A percentile compares a stretch with the other conserved stretches of the same genome.
Conservation (phyloP, 2,797 vertebrate species). For the Decapterus maruadsi region DNA sequence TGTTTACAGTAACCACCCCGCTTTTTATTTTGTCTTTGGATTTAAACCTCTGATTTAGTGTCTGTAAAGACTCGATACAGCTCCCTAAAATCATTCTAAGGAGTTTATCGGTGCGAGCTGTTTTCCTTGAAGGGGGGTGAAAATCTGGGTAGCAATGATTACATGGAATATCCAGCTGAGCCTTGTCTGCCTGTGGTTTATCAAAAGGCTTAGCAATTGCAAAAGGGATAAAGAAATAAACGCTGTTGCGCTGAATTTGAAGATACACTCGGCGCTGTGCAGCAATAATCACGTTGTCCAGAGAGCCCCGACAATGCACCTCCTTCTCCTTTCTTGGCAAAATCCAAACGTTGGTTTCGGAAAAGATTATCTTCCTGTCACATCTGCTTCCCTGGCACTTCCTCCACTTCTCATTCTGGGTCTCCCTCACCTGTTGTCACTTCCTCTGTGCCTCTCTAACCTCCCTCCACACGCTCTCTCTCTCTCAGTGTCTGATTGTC, state of each 20-base stretch:
- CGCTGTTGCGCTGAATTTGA: conserved; percentile 20
- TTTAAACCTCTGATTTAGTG: conserved; percentile 37
- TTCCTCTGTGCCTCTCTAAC: not conserved
- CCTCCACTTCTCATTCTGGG: not conserved
- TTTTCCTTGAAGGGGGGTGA: conserved; percentile 60
- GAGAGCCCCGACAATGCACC: not conserved
- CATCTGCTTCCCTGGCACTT: not conserved
- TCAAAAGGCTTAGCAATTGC: conserved; percentile 52
- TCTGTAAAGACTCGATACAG: conserved; percentile 31
- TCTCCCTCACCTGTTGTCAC: not conserved
- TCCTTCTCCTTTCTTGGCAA: not conserved
- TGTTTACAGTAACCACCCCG: conserved; percentile 7
- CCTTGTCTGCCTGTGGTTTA: conserved; percentile 54
- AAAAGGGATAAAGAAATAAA: conserved; percentile 47
- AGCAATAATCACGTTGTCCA: conserved; percentile 2
- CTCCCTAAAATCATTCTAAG: conserved; percentile 32
- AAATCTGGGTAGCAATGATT: conserved; percentile 64
- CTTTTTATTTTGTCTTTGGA: conserved; percentile 16
- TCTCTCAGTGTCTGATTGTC: not conserved
- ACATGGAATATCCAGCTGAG: conserved; percentile 61
- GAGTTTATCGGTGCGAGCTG: conserved; percentile 50
- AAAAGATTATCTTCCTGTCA: conserved; percentile 8
- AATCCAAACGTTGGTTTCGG: conserved; percentile 6
- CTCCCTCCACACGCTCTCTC: not conserved
- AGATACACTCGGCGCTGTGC: conserved; percentile 17